Percentiles rank a stretch among this genome's conserved stretches.
phyloP scores from a whole-genome alignment of 2,888 invertebrate species.

The Trissolcus japonicus region DNA sequence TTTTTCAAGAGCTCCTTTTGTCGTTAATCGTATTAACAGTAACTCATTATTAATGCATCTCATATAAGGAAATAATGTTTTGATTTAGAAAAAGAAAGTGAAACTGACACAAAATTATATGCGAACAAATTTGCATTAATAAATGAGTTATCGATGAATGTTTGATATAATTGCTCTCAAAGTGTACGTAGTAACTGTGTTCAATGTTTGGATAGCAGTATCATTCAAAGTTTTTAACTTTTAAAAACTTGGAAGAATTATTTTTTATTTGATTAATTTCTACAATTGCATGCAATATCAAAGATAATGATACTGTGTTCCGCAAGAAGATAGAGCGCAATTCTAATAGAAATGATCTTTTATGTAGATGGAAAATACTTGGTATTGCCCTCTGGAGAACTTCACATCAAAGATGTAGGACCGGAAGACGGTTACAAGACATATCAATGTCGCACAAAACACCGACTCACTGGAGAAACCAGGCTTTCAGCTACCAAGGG shows the following conservation, averaged over 20 bases:
- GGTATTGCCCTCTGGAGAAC: constrained; percentile 94
- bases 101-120: constrained; percentile 2
- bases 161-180: no score
- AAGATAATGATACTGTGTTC: constrained; percentile 30
- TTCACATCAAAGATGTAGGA: constrained; percentile 96
- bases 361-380: constrained; percentile 94
- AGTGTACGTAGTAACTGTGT: no score
- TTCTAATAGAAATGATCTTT: constrained; percentile 7
- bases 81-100: neutral
- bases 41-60: constrained; percentile 17
- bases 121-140: constrained; percentile 12
- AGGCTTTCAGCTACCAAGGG: constrained; percentile 95
- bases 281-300: neutral
- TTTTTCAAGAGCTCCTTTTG: constrained; percentile 31
- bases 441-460: constrained; percentile 95
- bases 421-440: constrained; percentile 96
- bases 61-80: neutral
- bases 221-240: no score
- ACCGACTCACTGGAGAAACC: constrained; percentile 94
- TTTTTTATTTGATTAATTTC: no score
- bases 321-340: constrained; percentile 1
- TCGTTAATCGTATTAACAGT: constrained; percentile 36
- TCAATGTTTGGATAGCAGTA: no score
- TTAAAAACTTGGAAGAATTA: no score
- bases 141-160: constrained; percentile 11